Evolutionary conservation across 1,140 invertebrate genomes (phyloP), one percentile per base, ranked within the genome.

Genomic region (Agrilus planipennis): DNA sequence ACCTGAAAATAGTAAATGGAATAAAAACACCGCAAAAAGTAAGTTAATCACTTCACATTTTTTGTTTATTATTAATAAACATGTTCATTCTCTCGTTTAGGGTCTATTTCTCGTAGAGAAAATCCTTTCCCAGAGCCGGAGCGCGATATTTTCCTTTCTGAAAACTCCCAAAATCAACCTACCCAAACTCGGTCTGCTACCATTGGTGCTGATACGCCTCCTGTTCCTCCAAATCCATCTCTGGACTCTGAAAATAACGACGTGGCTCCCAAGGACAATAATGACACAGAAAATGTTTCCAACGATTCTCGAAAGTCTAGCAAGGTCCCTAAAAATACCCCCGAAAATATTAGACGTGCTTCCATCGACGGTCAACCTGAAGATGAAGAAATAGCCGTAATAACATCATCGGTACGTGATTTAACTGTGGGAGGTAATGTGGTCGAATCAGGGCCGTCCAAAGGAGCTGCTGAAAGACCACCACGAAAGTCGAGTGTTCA

Each of bases 121-220:
- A n/a, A n/a, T n/a, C n/a, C n/a, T n/a, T n/a, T n/a, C n/a, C n/a
- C n/a, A n/a, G n/a, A n/a, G n/a, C n/a, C n/a, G n/a, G n/a, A n/a
- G n/a, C n/a, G n/a, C n/a, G n/a, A n/a, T n/a, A n/a, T n/a, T n/a
- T n/a, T n/a, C n/a, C n/a, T n/a, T n/a, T n/a, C n/a, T n/a, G n/a
- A n/a, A n/a, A n/a, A n/a, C 20, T 22, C 34, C 4, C 19, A 36
- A 21, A 21, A 36, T 21, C 7, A 9, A 12, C 21, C 29, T 16
- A 44, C 52, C 4, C 45, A 50, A 39, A 47, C 39, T 4, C 44
- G 58, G 35, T 59, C 60, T 19, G 52, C 57, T 16, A 55, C 61
- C 14, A 54, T 60, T 11, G 57, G 60, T 7, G 58, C 61, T 9
- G 58, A 61, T 43, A 62, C 58, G 3, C 55, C 61, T 11, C 54